Conservation (phyloP, 2,113 vertebrate genomes). For the Propithecus coquereli region DNA sequence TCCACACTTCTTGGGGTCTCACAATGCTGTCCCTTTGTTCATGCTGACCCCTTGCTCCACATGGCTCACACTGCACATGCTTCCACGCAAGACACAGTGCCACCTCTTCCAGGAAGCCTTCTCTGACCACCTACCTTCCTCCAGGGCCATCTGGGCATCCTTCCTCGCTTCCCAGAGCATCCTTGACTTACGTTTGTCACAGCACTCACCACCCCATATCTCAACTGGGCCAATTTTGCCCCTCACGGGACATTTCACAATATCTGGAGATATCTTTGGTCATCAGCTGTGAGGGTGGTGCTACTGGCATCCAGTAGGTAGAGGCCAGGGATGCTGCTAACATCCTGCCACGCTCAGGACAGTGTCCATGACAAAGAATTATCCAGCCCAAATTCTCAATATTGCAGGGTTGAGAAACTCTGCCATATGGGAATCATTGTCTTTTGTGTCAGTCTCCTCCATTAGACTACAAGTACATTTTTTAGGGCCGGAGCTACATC, state of each 20-base stretch:
- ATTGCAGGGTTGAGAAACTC: neutral
- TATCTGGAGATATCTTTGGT: neutral
- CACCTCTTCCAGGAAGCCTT: neutral
- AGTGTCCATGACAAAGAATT: neutral
- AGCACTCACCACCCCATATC: no score
- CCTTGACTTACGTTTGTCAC: neutral
- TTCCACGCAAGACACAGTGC: neutral
- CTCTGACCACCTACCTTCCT: no score
- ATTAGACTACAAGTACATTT: neutral
- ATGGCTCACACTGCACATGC: neutral
- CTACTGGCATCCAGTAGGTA: neutral
- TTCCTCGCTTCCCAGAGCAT: neutral
- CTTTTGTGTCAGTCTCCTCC: neutral
- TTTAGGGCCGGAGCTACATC: neutral
- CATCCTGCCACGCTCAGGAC: neutral
- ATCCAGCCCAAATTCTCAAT: neutral
- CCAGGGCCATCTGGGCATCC: neutral
- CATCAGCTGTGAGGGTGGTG: rapidly evolving
- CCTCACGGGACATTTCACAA: neutral
- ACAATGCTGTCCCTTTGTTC: neutral
- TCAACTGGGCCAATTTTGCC: neutral
- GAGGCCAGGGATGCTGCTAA: neutral
- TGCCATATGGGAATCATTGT: neutral
- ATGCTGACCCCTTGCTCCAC: neutral
- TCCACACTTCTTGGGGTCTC: neutral